Base-by-base conservation (phyloP, 2,113 vertebrate species). In the Pampusana beccarii region DNA sequence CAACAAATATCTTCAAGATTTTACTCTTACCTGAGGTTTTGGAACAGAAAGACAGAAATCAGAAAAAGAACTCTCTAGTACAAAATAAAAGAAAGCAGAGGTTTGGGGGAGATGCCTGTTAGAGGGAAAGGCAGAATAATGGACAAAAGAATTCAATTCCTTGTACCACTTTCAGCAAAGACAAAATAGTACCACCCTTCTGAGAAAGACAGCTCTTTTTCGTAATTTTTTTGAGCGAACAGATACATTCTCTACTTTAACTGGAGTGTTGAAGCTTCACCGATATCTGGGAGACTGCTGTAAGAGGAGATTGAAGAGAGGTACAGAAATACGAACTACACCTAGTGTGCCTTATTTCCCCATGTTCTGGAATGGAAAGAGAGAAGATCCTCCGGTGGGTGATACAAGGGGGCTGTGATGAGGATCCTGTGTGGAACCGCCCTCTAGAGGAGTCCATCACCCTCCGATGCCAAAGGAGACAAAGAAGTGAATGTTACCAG, bases 371-470 rank as follows among this genome's bases (percentile, higher is more conserved):
- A 13, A 2, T 6, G 48, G 61, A 24, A 64, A 82, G 66, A 31
- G 61, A 75, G 44, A 40, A 65, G 79, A 82, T 80, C 10, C 65
- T 73, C 21, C 94, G 80, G 58, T 0, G 0, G 25, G 36, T 61
- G 67, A 56, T 20, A 48, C 3, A 16, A 65, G 50, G 65, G 48
- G 51, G 26, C 48, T 36, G n/a, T 13, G 44, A 62, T 0, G 5
- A 33, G 75, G 79, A 61, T 80, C 40, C 80, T 77, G 82, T 19
- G 1, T 77, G 62, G 64, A 96, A 62, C 64, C 3, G 29, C 92
- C 75, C 91, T 88, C 80, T 91, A 91, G 88, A 92, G 88, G 75
- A 93, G 71, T 53, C 71, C 36, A 40, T 80, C 46, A 25, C 50
- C 8, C 65, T 85, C 73, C 5, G 0, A 20, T 23, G 28, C 21